Base-by-base conservation (phyloP, 1,140 invertebrate genomes). In the Carcinoscorpius rotundicauda region DNA sequence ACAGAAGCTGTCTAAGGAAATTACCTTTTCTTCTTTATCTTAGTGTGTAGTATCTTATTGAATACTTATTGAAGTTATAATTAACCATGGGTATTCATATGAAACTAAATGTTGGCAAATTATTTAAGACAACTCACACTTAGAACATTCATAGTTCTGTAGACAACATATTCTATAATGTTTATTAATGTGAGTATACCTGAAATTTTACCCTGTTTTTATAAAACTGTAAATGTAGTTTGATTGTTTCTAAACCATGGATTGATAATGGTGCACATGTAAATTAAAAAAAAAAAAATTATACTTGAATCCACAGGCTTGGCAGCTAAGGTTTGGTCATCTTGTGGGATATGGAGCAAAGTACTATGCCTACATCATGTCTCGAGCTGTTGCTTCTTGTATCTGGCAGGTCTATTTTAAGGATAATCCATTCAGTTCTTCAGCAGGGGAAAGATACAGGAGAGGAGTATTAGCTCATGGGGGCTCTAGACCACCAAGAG, bases 341-440 rank as follows among this genome's bases (percentile, higher is more conserved):
- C 78, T 99, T 51, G 90, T 98, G 5, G 93, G 94, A 4, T 99
- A 99, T 77, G 97, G 96, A 51, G 94, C 93, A 0, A 97, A 97
- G 78, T 99, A 99, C 79, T 98, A 98, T 77, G 90, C 95, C 0
- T 99, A 99, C 79, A 78, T 98, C 60, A 87, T 98, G 72, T 97
- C 96, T 0, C 83, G 91, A 70, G 90, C 94, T 48, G 85, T 97
- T 55, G 94, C 96, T 0, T 89, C 91, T 50, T 86, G 86, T 80
- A 94, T 97, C 68, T 99, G 96, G 95, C 85, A 92, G 71, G 83
- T 83, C 29, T 87, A 88, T 73, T 98, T 99, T 73, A 81, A 86
- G 72, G 73, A 79, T 0, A 85, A 95, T 76, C 95, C 96, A 1
- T 85, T 97, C 51, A 86, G 81, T 75, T 81, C 87, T 6, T 70